phyloP scores from a whole-genome alignment of 2,797 vertebrate genomes.

The Sebastes cheni region DNA sequence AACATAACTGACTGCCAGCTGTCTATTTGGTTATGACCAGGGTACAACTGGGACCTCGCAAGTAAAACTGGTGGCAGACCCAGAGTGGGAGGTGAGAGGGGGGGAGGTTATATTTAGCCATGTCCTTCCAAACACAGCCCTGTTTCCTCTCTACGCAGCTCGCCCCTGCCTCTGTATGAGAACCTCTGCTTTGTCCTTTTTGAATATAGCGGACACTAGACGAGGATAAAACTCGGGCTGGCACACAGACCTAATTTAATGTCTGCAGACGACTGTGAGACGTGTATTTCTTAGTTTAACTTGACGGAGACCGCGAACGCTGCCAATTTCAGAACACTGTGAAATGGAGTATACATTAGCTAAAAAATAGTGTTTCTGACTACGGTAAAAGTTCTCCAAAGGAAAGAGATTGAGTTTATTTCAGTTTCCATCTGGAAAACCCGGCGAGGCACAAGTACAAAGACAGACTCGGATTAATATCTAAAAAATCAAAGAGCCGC shows the following conservation, averaged over 20 bases:
- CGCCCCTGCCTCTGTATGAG: conserved; percentile 27
- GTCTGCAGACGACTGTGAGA: conserved; percentile 21
- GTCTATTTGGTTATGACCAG: conserved; percentile 60
- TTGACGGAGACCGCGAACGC: conserved; percentile 26
- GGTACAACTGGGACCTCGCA: conserved; percentile 57
- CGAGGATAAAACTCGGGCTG: conserved; percentile 32
- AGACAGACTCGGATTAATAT: conserved; percentile 50
- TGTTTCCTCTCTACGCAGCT: conserved; percentile 32
- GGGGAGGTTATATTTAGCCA: conserved; percentile 72
- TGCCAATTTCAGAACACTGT: conserved; percentile 32
- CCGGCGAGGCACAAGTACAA: conserved; percentile 30
- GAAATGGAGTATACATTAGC: conserved; percentile 26
- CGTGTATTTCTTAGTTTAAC: conserved; percentile 19
- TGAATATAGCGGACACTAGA: conserved; percentile 40
- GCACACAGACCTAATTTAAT: conserved; percentile 35
- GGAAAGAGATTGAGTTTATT: conserved; percentile 42
- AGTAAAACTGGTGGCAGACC: conserved; percentile 55
- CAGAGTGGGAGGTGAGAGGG: conserved; percentile 56
- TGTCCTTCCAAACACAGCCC: conserved; percentile 59
- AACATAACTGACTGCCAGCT: conserved; percentile 73
- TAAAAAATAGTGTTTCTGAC: conserved; percentile 27
- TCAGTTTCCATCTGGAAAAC: conserved; percentile 62
- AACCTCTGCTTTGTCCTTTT: conserved; percentile 58
- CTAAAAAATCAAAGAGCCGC: conserved; percentile 49
- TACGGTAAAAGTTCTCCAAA: conserved; percentile 31